These are phyloP conservation scores for Psittacula echo DNA, from an alignment of 2,797 vertebrate species.

Conservation along the genomic window DNA sequence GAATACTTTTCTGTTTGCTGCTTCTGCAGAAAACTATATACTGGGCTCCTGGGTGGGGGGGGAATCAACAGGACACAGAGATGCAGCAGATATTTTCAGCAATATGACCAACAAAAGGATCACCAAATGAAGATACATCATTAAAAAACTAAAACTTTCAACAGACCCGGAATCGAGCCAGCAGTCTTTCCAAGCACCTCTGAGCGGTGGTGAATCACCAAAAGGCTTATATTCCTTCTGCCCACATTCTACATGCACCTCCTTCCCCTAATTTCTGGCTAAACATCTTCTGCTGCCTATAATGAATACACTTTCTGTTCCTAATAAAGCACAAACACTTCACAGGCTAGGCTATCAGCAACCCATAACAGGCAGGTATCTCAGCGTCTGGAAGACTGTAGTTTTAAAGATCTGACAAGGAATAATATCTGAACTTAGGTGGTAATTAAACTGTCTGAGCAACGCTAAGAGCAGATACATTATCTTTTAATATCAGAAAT, in stretches of 20 bases:
- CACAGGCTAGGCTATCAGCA: slow-evolving; percentile 41
- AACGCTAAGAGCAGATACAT: slow-evolving; percentile 61
- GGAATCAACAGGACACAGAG: background rate
- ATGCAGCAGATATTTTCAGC: background rate
- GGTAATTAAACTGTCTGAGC: slow-evolving; percentile 72
- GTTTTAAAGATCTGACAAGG: slow-evolving; percentile 68
- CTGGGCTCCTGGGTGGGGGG: background rate
- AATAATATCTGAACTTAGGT: slow-evolving; percentile 73
- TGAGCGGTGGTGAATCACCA: background rate
- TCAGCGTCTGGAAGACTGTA: slow-evolving; percentile 46
- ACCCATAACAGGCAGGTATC: slow-evolving; percentile 54
- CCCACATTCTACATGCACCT: background rate
- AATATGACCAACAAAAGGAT: background rate
- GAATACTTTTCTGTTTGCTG: background rate
- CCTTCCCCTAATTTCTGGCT: slow-evolving; percentile 10
- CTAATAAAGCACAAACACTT: slow-evolving; percentile 26
- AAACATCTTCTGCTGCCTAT: slow-evolving; percentile 6
- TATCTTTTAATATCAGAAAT: slow-evolving; percentile 71
- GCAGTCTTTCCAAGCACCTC: background rate
- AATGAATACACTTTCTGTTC: background rate
- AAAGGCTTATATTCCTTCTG: background rate
- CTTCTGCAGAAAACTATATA: background rate
- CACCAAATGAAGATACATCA: background rate
- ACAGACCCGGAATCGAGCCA: background rate
- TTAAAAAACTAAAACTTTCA: background rate